Conservation (phyloP, 2,797 vertebrate genomes). For the Chelonia mydas region DNA sequence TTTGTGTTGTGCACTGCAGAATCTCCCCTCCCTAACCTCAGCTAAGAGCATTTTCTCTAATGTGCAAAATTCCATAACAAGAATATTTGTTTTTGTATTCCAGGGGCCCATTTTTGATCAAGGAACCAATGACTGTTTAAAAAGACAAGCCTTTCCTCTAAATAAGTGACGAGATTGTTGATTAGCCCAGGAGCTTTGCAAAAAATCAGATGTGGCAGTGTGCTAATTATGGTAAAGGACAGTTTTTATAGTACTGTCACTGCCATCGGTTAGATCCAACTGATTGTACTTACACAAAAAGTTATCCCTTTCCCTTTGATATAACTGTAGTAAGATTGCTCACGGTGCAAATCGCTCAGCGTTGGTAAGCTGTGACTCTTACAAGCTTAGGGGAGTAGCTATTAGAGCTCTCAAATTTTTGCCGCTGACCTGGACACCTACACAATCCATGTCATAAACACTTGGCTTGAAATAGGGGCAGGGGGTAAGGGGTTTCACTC, state of each 20-base stretch:
- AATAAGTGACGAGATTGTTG: not conserved
- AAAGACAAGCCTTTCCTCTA: not conserved
- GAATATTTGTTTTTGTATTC: not conserved
- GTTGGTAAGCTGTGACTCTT: not conserved
- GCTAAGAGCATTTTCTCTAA: not conserved
- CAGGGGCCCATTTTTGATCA: not conserved
- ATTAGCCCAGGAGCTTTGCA: not conserved
- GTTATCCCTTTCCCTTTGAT: no score
- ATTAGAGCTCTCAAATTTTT: not conserved
- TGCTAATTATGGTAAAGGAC: not conserved
- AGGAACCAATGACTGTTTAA: not conserved
- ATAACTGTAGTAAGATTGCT: not conserved
- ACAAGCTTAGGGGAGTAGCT: not conserved
- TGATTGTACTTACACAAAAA: not conserved
- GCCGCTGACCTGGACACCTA: no score
- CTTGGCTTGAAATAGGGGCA: not conserved
- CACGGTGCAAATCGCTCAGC: not conserved
- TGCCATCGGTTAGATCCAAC: not conserved
- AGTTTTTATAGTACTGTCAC: not conserved
- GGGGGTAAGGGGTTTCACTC: conserved; percentile 34
- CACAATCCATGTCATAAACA: not conserved
- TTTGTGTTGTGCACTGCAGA: not conserved
- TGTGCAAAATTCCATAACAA: not conserved
- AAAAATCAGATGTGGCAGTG: not conserved
- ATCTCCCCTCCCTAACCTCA: not conserved